These are phyloP conservation scores for Clostera curtula DNA, from an alignment of 2,888 invertebrate genomes.

Conservation along the genomic window DNA sequence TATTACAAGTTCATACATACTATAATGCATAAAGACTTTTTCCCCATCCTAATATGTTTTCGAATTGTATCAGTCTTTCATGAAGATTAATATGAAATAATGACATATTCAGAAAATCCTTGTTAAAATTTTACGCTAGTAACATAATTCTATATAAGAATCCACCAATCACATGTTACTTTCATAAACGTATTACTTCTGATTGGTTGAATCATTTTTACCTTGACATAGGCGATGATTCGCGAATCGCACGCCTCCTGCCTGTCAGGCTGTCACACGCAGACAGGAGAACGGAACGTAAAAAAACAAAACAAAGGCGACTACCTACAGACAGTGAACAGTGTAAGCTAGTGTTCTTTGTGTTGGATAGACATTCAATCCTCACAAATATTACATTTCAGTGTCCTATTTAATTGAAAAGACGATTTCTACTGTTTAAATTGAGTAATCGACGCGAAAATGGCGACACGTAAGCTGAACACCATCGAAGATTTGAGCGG, in stretches of 20 bases:
- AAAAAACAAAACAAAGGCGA: constrained; percentile 48
- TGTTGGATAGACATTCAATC: constrained; percentile 21
- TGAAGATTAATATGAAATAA: no score
- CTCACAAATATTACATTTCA: constrained; percentile 18
- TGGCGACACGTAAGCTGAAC: constrained; percentile 64
- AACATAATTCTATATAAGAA: constrained; percentile 24
- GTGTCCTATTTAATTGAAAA: constrained; percentile 23
- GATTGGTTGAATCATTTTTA: constrained; percentile 11
- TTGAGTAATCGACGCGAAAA: constrained; percentile 29
- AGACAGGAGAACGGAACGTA: constrained; percentile 24
- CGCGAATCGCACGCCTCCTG: constrained; percentile 28
- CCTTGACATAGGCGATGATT: constrained; percentile 21
- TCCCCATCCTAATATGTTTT: no score
- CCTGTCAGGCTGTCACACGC: constrained; percentile 29
- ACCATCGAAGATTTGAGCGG: constrained; percentile 68
- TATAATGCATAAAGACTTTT: no score
- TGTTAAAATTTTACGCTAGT: constrained; percentile 18
- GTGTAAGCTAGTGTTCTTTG: constrained; percentile 20
- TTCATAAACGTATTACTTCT: constrained; percentile 5
- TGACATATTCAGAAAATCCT: constrained; percentile 5
- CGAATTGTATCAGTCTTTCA: no score
- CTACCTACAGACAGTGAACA: no score
- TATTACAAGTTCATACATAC: no score
- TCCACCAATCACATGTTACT: constrained; percentile 29
- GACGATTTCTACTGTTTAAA: constrained; percentile 23